These are phyloP conservation scores for Limnephilus rhombicus DNA, from an alignment of 2,888 invertebrate genomes.

Conservation along the genomic window DNA sequence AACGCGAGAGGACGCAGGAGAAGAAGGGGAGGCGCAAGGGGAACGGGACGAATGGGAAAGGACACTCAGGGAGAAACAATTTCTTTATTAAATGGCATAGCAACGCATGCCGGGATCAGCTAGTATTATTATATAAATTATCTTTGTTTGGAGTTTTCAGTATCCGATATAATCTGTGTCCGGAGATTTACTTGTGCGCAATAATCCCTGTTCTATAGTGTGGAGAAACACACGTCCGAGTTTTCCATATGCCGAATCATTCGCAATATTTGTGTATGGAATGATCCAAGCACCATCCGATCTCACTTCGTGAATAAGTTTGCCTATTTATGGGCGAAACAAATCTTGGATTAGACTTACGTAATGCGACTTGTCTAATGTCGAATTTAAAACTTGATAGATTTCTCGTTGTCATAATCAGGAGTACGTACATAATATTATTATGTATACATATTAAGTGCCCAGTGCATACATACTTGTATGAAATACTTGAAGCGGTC, in stretches of 20 bases:
- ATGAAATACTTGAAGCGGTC: background rate
- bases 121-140: too few relatives aligned
- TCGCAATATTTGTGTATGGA: background rate
- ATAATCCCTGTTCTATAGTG: background rate
- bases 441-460: background rate
- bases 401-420: constrained; percentile 25
- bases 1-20: too few relatives aligned
- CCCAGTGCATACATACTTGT: background rate
- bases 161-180: background rate
- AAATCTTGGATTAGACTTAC: constrained; percentile 18
- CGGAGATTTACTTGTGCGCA: background rate
- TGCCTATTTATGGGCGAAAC: background rate
- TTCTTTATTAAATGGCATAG: too few relatives aligned
- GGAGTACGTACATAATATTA: background rate
- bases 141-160: too few relatives aligned
- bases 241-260: background rate
- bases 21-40: too few relatives aligned
- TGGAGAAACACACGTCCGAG: background rate
- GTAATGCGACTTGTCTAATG: constrained; percentile 6
- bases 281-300: background rate
- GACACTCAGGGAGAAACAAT: too few relatives aligned
- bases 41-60: too few relatives aligned
- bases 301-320: background rate
- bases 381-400: constrained; percentile 11
- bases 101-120: too few relatives aligned